A percentile compares a stretch with the other conserved stretches of the same genome.
Conservation (phyloP, 1,140 invertebrate species). For the Tigriopus japonicus region DNA sequence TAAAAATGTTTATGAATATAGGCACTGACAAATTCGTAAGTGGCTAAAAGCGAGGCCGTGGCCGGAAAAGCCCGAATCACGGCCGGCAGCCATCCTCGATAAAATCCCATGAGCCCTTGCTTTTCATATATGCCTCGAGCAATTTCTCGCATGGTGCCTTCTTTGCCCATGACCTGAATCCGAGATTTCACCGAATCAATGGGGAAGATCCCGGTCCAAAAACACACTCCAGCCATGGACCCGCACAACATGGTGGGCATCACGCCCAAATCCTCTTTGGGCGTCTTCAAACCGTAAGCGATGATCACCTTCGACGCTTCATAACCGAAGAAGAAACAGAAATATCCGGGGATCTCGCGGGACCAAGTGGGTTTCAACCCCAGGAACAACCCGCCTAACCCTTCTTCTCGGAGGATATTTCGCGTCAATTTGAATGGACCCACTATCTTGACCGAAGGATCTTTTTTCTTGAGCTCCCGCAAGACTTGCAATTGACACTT, state of each 20-base stretch:
- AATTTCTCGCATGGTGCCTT: slow-evolving; percentile 42
- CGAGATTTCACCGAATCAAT: slow-evolving; percentile 81
- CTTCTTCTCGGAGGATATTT: slow-evolving; percentile 51
- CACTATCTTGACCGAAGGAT: slow-evolving; percentile 21
- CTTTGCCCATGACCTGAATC: slow-evolving; percentile 23
- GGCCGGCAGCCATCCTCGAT: slow-evolving; percentile 81
- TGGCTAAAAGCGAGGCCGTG: slow-evolving; percentile 33
- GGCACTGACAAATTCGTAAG: no score
- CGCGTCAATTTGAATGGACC: slow-evolving; percentile 52
- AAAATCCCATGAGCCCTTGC: slow-evolving; percentile 64
- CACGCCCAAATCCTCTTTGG: slow-evolving; percentile 48
- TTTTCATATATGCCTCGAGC: slow-evolving; percentile 49
- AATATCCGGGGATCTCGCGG: slow-evolving; percentile 96
- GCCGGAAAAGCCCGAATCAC: slow-evolving; percentile 80
- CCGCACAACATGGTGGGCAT: slow-evolving; percentile 66
- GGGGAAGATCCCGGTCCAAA: slow-evolving; percentile 90
- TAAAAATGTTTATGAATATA: no score
- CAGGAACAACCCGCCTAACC: slow-evolving; percentile 66
- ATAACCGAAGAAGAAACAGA: slow-evolving; percentile 93
- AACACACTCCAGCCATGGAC: slow-evolving; percentile 61
- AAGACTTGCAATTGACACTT: slow-evolving; percentile 95
- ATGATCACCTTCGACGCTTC: slow-evolving; percentile 54
- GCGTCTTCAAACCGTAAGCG: slow-evolving; percentile 34
- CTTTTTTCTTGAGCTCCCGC: slow-evolving; percentile 44
- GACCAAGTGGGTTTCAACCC: slow-evolving; percentile 79